A percentile compares a stretch with the other conserved stretches of the same genome.
These are phyloP conservation scores for Strongylocentrotus purpuratus DNA, from an alignment of 35 echinoderm and acorn worm species.

Conservation along the genomic window DNA sequence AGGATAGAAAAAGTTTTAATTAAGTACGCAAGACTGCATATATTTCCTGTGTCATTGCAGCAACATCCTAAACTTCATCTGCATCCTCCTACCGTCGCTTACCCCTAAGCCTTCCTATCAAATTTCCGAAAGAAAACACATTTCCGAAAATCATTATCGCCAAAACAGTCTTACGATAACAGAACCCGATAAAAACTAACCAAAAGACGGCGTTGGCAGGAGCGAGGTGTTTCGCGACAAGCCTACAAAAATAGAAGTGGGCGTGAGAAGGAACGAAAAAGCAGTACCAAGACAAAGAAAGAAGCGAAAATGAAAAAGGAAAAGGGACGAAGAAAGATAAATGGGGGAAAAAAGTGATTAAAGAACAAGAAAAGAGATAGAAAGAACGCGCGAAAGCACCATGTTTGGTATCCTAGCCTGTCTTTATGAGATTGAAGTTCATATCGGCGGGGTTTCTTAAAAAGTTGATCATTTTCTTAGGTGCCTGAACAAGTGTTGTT, in stretches of 20 bases:
- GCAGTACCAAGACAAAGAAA: no score
- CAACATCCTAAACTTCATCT: not conserved
- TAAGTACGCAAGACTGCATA: not conserved
- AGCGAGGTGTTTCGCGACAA: not conserved
- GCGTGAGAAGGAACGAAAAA: no score
- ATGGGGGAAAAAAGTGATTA: not conserved
- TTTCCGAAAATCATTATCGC: not conserved
- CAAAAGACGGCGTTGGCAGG: not conserved
- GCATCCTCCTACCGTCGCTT: not conserved
- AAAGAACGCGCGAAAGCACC: not conserved
- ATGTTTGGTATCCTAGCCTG: not conserved
- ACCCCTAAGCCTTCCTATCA: not conserved
- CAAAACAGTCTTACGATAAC: not conserved
- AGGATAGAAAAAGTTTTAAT: not conserved
- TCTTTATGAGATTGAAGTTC: not conserved
- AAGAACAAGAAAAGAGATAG: not conserved
- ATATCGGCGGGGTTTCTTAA: not conserved
- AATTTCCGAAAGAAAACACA: constrained; percentile 18
- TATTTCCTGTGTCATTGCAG: not conserved
- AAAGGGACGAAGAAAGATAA: not conserved
- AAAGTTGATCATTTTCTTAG: not conserved
- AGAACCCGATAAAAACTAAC: not conserved
- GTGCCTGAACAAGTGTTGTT: not conserved
- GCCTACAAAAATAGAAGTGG: no score
- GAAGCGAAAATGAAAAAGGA: no score